phyloP scores from a whole-genome alignment of 35 echinoderm and acorn worm genomes.

The Ophiothrix spiculata region DNA sequence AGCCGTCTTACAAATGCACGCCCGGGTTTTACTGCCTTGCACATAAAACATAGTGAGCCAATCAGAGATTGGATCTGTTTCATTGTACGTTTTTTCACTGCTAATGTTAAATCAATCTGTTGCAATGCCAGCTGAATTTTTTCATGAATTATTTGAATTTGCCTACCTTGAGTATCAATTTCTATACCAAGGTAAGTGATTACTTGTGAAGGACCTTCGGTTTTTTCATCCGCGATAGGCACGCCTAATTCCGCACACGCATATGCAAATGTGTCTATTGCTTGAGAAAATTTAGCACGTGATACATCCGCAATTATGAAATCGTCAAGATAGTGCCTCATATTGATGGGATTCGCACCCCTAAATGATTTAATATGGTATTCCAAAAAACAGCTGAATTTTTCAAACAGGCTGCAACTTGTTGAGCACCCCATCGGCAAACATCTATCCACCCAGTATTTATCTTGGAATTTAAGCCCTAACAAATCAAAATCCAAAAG shows the following conservation, averaged over 20 bases:
- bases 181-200: constrained; percentile 26
- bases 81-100: neutral
- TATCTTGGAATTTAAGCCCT: constrained; percentile 12
- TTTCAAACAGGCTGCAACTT: constrained; percentile 35
- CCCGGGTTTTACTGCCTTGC: too few relatives aligned
- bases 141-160: neutral
- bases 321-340: constrained; percentile 45
- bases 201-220: neutral
- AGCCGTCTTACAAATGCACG: constrained; percentile 22
- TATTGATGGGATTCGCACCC: neutral
- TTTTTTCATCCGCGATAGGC: constrained; percentile 32
- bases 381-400: constrained; percentile 38
- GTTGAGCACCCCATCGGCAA: constrained; percentile 30
- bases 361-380: neutral
- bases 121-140: neutral
- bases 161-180: neutral
- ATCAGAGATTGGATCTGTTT: constrained; percentile 26
- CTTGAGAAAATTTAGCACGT: neutral
- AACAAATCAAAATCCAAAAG: constrained; percentile 32
- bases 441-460: constrained; percentile 6
- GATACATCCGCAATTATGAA: neutral
- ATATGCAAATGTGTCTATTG: neutral
- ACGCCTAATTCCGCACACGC: constrained; percentile 9
- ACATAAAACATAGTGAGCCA: too few relatives aligned
- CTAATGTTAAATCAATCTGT: neutral